phyloP scores from a whole-genome alignment of 2,113 vertebrate species.

The Cryptomyrus ogoouensis region DNA sequence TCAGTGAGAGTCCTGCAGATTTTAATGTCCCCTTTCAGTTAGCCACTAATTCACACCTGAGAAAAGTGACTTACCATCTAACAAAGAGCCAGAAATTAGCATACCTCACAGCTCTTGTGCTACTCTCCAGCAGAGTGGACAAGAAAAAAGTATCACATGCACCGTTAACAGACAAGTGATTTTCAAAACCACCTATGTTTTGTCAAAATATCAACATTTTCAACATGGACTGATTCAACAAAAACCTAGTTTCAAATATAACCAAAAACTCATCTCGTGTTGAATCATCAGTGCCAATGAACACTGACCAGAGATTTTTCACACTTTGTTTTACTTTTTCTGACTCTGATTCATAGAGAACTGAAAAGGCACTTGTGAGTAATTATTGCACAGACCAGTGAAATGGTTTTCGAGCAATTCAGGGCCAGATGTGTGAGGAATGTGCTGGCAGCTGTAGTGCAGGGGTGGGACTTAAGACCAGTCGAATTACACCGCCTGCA shows the following conservation, averaged over 20 bases:
- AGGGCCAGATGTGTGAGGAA: slow-evolving; percentile 69
- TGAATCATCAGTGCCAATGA: not conserved
- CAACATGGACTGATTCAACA: not conserved
- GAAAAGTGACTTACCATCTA: not conserved
- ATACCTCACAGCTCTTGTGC: not conserved
- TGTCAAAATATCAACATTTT: no score
- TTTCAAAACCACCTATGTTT: not conserved
- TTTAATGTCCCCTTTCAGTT: not conserved
- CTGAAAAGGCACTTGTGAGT: slow-evolving; percentile 54
- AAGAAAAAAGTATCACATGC: not conserved
- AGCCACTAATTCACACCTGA: not conserved
- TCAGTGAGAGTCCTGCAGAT: not conserved
- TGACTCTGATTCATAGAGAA: slow-evolving; percentile 16
- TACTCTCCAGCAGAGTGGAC: not conserved
- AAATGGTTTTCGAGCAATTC: slow-evolving; percentile 48
- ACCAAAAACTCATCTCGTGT: not conserved
- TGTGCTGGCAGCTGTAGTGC: slow-evolving; percentile 58
- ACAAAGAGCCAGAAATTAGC: not conserved
- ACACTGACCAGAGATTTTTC: not conserved
- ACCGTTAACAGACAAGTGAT: not conserved
- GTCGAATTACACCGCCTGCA: slow-evolving; percentile 57
- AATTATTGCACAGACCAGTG: slow-evolving; percentile 49
- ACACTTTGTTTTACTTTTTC: slow-evolving; percentile 15
- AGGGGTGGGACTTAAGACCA: slow-evolving; percentile 35
- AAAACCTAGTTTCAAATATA: not conserved